Conservation (phyloP, 2,113 vertebrate species). For the Festucalex cinctus region DNA sequence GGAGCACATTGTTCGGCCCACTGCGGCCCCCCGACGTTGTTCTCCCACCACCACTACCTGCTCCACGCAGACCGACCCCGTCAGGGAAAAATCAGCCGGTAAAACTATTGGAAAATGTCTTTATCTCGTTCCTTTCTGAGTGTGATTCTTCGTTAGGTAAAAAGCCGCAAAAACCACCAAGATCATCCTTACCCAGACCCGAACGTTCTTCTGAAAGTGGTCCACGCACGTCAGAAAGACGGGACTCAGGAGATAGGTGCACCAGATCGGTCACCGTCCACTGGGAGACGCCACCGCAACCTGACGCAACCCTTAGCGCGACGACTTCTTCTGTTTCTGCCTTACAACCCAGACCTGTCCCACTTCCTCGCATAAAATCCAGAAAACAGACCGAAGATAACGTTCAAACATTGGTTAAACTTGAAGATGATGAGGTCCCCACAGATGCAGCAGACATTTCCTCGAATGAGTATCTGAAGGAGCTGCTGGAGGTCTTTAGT, state of each 20-base stretch:
- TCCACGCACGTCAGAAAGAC: constrained; percentile 26
- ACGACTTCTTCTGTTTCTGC: constrained; percentile 2
- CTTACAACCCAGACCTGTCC: constrained; percentile 66
- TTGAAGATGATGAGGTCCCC: constrained; percentile 24
- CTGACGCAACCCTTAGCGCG: not conserved
- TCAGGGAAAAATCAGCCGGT: constrained; percentile 66
- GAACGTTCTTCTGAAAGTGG: constrained; percentile 60
- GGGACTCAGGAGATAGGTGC: constrained; percentile 32
- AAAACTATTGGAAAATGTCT: not conserved
- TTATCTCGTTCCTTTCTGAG: not conserved
- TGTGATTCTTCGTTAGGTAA: constrained; percentile 52
- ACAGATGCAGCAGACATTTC: constrained; percentile 17
- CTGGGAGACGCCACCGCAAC: constrained; percentile 28
- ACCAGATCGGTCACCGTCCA: constrained; percentile 48
- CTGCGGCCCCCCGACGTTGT: constrained; percentile 69
- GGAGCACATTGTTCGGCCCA: constrained; percentile 77
- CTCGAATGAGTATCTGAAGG: constrained; percentile 56
- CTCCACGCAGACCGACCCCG: constrained; percentile 86
- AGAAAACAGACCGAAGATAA: constrained; percentile 71
- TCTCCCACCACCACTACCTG: constrained; percentile 71
- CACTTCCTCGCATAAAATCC: constrained; percentile 84
- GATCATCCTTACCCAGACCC: constrained; percentile 62
- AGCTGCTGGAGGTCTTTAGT: constrained; percentile 66
- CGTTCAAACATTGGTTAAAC: constrained; percentile 55
- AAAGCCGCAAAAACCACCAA: constrained; percentile 80